phyloP scores from a whole-genome alignment of 2,113 vertebrate species.

The Parotia lawesii region DNA sequence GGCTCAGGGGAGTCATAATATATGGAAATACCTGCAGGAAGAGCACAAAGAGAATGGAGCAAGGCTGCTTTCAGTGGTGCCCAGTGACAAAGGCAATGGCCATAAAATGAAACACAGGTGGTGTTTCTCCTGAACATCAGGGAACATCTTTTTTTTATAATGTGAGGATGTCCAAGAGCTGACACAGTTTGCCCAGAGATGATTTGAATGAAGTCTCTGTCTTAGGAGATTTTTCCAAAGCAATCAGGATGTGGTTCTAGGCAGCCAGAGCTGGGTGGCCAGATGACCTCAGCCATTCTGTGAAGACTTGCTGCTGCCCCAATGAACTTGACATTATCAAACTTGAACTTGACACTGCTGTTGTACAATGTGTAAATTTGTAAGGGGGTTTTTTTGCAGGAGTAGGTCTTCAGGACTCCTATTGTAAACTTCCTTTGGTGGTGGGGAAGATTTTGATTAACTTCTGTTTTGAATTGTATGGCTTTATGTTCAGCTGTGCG shows the following conservation, averaged over 20 bases:
- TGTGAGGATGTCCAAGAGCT: rapidly evolving
- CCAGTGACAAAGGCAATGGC: not conserved
- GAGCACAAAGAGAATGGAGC: not conserved
- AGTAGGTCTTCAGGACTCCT: not conserved
- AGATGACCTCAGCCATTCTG: not conserved
- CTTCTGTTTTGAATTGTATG: not conserved
- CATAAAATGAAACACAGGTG: not conserved
- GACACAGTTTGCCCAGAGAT: not conserved
- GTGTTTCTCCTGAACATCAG: not conserved
- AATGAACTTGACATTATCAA: not conserved
- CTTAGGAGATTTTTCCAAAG: not conserved
- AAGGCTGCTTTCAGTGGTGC: not conserved
- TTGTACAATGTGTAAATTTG: not conserved
- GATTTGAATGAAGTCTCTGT: not conserved
- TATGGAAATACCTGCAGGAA: not conserved
- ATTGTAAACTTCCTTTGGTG: not conserved
- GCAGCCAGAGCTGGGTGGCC: not conserved
- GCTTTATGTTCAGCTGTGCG: not conserved
- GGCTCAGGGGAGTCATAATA: rapidly evolving
- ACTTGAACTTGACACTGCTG: not conserved
- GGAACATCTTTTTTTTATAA: not conserved
- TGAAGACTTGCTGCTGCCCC: not conserved
- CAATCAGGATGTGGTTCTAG: not conserved
- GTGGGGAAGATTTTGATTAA: not conserved
- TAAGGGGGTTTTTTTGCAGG: not conserved